Conservation (phyloP, 2,888 invertebrate genomes). For the Adineta ricciae region DNA sequence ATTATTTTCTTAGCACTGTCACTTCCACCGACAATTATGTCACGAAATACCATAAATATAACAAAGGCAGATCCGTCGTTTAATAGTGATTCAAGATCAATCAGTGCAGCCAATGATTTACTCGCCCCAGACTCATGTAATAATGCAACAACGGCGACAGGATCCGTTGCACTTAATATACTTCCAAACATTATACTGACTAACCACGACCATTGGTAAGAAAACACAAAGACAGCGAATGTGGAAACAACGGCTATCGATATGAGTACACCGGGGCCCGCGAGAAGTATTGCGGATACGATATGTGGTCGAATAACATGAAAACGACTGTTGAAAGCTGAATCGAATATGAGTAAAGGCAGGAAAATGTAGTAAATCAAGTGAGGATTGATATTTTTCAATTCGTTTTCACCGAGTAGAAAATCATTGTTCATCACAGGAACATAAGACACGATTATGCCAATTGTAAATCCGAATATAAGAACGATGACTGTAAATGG, state of each 20-base stretch:
- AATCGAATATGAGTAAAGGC: not conserved
- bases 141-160: constrained; percentile 17
- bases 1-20: constrained; percentile 36
- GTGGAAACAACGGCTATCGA: constrained; percentile 42
- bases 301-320: constrained; percentile 7
- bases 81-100: constrained; percentile 52
- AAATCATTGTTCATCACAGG: not conserved
- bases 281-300: constrained; percentile 5
- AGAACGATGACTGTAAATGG: constrained; percentile 4
- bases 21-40: not conserved
- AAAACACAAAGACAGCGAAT: constrained; percentile 40
- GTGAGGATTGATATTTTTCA: constrained; percentile 40
- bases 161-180: constrained; percentile 19
- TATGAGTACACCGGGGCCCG: constrained; percentile 38
- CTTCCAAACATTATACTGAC: constrained; percentile 35
- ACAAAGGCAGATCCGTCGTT: not conserved
- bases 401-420: constrained; percentile 9
- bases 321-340: not conserved
- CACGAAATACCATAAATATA: constrained; percentile 36
- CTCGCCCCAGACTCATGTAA: constrained; percentile 37
- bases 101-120: constrained; percentile 46
- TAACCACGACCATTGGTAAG: constrained; percentile 40
- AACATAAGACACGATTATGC: not conserved
- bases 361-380: constrained; percentile 35
- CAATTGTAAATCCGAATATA: not conserved